Evolutionary conservation across 1,140 invertebrate species (phyloP).

Genomic region (Nebria ingens): DNA sequence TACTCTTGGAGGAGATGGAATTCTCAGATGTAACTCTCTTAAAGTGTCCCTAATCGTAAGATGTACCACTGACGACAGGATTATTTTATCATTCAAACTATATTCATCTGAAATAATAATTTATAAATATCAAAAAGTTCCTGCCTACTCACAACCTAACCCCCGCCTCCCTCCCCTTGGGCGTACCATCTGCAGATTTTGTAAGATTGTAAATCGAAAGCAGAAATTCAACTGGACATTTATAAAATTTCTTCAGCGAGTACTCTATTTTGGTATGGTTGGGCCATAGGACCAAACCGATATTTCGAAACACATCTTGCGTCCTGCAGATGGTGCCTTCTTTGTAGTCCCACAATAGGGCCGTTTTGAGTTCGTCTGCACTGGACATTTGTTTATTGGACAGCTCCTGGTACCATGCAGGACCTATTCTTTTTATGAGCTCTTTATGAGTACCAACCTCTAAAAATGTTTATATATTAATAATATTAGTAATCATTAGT

Average conservation of each 20-base stretch:
- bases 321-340: slow-evolving; percentile 18
- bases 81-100: slow-evolving; percentile 20
- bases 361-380: slow-evolving; percentile 22
- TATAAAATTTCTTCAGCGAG: slow-evolving; percentile 22
- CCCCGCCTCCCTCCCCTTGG: no score
- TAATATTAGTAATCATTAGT: background rate
- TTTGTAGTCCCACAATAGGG: slow-evolving; percentile 20
- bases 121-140: slow-evolving; percentile 17
- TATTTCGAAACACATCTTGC: slow-evolving; percentile 19
- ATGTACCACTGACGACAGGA: slow-evolving; percentile 28
- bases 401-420: slow-evolving; percentile 31
- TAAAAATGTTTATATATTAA: background rate
- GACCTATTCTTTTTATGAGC: slow-evolving; percentile 20
- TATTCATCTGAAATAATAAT: slow-evolving; percentile 16
- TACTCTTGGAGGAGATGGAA: slow-evolving; percentile 28
- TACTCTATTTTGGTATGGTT: slow-evolving; percentile 19
- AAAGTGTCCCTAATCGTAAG: slow-evolving; percentile 25
- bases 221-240: slow-evolving; percentile 27
- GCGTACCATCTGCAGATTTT: slow-evolving; percentile 19
- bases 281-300: slow-evolving; percentile 26
- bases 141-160: no score
- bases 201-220: slow-evolving; percentile 26
- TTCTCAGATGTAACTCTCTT: slow-evolving; percentile 28
- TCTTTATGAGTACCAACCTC: background rate
- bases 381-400: slow-evolving; percentile 23